Evolutionary conservation across 2,888 invertebrate species (phyloP).

Genomic region (Drosophila neoperkinsi): DNA sequence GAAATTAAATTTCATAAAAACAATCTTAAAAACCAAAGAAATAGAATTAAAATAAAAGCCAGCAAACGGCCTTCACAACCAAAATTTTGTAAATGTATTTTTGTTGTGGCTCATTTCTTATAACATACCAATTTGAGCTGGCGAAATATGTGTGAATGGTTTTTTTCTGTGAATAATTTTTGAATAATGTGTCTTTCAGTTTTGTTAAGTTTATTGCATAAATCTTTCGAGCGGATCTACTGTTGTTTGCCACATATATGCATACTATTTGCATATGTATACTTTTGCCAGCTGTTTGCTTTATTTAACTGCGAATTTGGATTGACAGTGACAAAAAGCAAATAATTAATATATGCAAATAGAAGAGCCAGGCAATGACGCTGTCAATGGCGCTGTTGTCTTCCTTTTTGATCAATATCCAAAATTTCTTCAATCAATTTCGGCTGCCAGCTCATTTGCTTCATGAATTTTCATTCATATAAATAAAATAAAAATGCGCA

Average conservation of each 20-base stretch:
- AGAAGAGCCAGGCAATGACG: slow-evolving; percentile 35
- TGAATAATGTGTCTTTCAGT: slow-evolving; percentile 7
- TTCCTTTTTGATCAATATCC: slow-evolving; percentile 65
- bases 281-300: slow-evolving; percentile 26
- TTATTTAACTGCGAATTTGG: slow-evolving; percentile 27
- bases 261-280: slow-evolving; percentile 7
- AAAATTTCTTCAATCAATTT: slow-evolving; percentile 72
- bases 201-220: slow-evolving; percentile 21
- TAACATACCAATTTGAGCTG: slow-evolving; percentile 19
- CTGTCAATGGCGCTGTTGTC: slow-evolving; percentile 34
- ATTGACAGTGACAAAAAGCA: slow-evolving; percentile 8
- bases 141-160: slow-evolving; percentile 3
- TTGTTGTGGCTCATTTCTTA: slow-evolving; percentile 31
- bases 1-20: slow-evolving; percentile 39
- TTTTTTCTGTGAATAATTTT: slow-evolving; percentile 4
- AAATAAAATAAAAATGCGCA: slow-evolving; percentile 58
- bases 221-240: slow-evolving; percentile 15
- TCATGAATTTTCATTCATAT: slow-evolving; percentile 65
- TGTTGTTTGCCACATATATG: slow-evolving; percentile 6
- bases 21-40: slow-evolving; percentile 18
- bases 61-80: slow-evolving; percentile 59
- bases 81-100: slow-evolving; percentile 51
- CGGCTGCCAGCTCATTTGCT: slow-evolving; percentile 39
- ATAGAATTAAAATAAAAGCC: slow-evolving; percentile 38
- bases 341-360: slow-evolving; percentile 17